A percentile compares a stretch with the other conserved stretches of the same genome.
phyloP scores from a whole-genome alignment of 1,140 invertebrate species.

The Brachionus koreanus region DNA sequence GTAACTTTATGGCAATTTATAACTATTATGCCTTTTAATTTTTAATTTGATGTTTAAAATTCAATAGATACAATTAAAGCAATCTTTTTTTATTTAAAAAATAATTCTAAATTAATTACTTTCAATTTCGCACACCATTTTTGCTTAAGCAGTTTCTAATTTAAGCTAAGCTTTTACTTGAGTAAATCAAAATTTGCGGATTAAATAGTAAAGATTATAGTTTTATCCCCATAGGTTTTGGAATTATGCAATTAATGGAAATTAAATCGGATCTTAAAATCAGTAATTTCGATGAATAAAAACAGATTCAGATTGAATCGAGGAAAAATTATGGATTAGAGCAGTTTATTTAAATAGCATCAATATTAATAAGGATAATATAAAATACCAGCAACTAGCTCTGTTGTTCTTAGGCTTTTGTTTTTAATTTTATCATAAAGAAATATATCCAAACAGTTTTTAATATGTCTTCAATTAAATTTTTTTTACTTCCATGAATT shows the following conservation, averaged over 20 bases:
- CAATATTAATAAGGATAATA: too few species aligned
- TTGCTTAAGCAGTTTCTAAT: background rate
- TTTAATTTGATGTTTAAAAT: background rate
- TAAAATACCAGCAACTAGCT: too few species aligned
- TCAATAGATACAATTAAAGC: background rate
- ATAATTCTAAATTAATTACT: slow-evolving; percentile 3
- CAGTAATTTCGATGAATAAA: background rate
- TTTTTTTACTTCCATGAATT: too few species aligned
- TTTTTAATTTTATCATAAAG: too few species aligned
- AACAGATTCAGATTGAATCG: background rate
- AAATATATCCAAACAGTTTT: too few species aligned
- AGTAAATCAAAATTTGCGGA: background rate
- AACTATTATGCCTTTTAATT: background rate
- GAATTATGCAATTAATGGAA: slow-evolving; percentile 8
- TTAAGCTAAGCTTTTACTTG: background rate
- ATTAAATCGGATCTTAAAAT: background rate
- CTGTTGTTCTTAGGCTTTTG: too few species aligned
- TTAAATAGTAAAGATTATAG: background rate
- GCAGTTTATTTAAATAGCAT: background rate
- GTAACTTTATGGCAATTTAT: background rate
- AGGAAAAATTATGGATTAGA: background rate
- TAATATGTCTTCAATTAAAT: too few species aligned
- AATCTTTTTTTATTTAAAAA: background rate
- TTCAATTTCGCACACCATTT: background rate
- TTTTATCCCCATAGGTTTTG: background rate